phyloP scores from a whole-genome alignment of 2,888 invertebrate genomes.

The Latheticus oryzae region DNA sequence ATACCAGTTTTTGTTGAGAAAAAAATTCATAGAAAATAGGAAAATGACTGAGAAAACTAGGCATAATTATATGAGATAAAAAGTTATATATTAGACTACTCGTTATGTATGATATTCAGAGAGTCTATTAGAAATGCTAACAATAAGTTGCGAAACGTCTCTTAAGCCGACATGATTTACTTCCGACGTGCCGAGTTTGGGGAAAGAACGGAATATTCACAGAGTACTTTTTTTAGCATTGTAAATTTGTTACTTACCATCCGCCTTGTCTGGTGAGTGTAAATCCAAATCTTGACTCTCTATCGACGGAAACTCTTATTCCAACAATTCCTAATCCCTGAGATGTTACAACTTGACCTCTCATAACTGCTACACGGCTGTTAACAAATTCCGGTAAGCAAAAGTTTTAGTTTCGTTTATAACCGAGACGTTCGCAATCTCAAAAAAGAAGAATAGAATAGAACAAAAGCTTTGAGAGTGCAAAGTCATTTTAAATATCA shows the following conservation, averaged over 20 bases:
- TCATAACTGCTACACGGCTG: slow-evolving; percentile 98
- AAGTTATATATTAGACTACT: no score
- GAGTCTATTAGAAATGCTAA: slow-evolving; percentile 39
- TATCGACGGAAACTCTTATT: slow-evolving; percentile 95
- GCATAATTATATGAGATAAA: no score
- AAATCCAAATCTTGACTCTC: slow-evolving; percentile 94
- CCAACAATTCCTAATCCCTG: slow-evolving; percentile 97
- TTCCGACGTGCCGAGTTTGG: slow-evolving; percentile 29
- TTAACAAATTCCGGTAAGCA: slow-evolving; percentile 59
- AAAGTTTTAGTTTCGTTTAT: no score
- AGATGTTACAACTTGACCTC: slow-evolving; percentile 94
- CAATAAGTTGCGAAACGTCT: slow-evolving; percentile 36
- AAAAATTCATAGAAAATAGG: no score
- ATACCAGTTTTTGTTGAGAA: no score
- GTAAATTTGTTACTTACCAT: slow-evolving; percentile 78
- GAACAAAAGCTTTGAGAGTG: slow-evolving; percentile 39
- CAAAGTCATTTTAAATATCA: slow-evolving; percentile 21
- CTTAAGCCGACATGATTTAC: slow-evolving; percentile 41
- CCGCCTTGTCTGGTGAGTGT: slow-evolving; percentile 93
- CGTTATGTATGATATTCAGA: slow-evolving; percentile 35
- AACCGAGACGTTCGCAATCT: slow-evolving; percentile 37
- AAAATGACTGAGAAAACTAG: no score
- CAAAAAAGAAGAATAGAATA: slow-evolving; percentile 30
- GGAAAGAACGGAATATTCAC: no score
- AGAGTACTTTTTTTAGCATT: neutral